Percentiles rank a stretch among this genome's conserved stretches.
Conservation (phyloP, 2,797 vertebrate species). For the Chiloscyllium punctatum region DNA sequence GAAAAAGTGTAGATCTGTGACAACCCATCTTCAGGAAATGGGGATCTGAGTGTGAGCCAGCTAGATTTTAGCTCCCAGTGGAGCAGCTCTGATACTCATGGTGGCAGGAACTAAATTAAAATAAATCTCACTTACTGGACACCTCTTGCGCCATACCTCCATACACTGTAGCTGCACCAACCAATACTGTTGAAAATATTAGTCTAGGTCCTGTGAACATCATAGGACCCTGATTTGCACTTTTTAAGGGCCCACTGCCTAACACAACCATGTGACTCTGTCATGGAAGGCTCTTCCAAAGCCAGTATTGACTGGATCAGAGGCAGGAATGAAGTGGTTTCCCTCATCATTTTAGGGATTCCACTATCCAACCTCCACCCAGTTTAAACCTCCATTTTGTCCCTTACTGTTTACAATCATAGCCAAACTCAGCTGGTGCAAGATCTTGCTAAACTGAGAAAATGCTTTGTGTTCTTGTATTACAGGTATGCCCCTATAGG, state of each 20-base stretch:
- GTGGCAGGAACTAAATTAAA: not conserved
- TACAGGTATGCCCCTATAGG: slow-evolving; percentile 87
- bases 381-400: not conserved
- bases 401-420: not conserved
- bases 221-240: not conserved
- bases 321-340: not conserved
- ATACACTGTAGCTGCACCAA: not conserved
- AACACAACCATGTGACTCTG: not conserved
- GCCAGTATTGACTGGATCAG: not conserved
- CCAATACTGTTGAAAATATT: not conserved
- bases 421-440: not conserved
- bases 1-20: not conserved
- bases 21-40: not conserved
- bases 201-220: not conserved
- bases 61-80: not conserved
- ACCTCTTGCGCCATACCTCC: too few species aligned
- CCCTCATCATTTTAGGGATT: not conserved
- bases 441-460: not conserved
- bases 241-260: not conserved
- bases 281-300: not conserved
- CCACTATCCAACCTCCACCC: not conserved
- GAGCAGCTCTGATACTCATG: not conserved
- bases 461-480: slow-evolving; percentile 24
- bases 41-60: not conserved
- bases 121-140: not conserved